A percentile compares a stretch with the other conserved stretches of the same genome.
Conservation (phyloP, 2,113 vertebrate genomes). For the Polyodon spathula region DNA sequence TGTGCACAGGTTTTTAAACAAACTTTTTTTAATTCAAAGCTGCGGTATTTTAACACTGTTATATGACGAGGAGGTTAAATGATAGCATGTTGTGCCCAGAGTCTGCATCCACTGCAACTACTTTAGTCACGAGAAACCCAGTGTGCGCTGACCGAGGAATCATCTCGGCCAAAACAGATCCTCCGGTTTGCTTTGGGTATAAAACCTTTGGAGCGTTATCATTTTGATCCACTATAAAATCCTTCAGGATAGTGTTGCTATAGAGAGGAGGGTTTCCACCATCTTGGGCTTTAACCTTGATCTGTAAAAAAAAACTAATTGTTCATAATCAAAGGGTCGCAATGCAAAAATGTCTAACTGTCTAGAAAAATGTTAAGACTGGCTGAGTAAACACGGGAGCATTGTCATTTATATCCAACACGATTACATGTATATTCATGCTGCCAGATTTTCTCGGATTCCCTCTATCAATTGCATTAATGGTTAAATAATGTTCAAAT, state of each 20-base stretch:
- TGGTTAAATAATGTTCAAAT: constrained; percentile 42
- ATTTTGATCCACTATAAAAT: constrained; percentile 39
- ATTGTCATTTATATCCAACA: constrained; percentile 59
- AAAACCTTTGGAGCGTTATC: constrained; percentile 65
- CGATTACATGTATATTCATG: constrained; percentile 40
- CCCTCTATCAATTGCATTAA: constrained; percentile 55
- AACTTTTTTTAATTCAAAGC: too few species aligned
- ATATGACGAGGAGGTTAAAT: too few species aligned
- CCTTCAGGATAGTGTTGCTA: neutral
- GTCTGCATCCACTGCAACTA: constrained; percentile 46
- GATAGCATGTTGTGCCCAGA: constrained; percentile 52
- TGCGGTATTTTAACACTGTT: too few species aligned
- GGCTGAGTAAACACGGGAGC: constrained; percentile 56
- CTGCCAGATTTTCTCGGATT: constrained; percentile 55
- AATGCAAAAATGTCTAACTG: too few species aligned
- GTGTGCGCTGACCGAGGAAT: constrained; percentile 39
- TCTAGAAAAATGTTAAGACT: too few species aligned
- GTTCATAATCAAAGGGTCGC: constrained; percentile 57
- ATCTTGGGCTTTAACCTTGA: constrained; percentile 47
- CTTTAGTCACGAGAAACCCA: too few species aligned
- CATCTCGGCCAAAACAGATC: constrained; percentile 33
- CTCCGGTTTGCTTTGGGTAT: constrained; percentile 43
- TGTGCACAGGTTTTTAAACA: too few species aligned
- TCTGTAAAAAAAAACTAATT: constrained; percentile 46
- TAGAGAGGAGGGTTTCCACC: neutral